phyloP scores from a whole-genome alignment of 2,797 vertebrate genomes.

The Salmo trutta region DNA sequence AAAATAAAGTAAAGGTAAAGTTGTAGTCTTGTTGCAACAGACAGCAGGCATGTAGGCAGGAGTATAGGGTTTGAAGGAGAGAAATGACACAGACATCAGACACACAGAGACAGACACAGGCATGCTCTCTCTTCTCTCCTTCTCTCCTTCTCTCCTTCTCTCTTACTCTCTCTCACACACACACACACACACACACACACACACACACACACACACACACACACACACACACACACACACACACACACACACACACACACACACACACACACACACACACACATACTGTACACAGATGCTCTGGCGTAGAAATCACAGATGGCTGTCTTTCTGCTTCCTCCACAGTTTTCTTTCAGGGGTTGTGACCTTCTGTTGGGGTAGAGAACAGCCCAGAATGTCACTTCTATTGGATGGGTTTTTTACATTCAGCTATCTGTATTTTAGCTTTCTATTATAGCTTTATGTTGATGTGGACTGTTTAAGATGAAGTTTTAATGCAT shows the following conservation, averaged over 20 bases:
- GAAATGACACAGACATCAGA: slow-evolving; percentile 52
- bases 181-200: too few relatives aligned
- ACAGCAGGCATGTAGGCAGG: not conserved
- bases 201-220: too few relatives aligned
- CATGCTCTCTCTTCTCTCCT: not conserved
- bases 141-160: not conserved
- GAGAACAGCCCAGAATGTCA: not conserved
- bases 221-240: slow-evolving; percentile 39
- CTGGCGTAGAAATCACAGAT: slow-evolving; percentile 60
- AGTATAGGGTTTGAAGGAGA: slow-evolving; percentile 8
- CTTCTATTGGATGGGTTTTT: too few relatives aligned
- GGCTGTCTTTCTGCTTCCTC: slow-evolving; percentile 57
- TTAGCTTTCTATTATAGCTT: too few relatives aligned
- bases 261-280: too few relatives aligned
- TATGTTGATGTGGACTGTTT: too few relatives aligned
- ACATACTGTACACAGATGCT: not conserved
- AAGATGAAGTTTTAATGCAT: too few relatives aligned
- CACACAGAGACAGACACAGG: not conserved
- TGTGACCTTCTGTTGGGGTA: slow-evolving; percentile 43
- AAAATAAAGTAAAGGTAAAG: not conserved
- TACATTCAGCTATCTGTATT: too few relatives aligned
- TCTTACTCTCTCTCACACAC: not conserved
- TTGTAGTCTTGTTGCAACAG: not conserved
- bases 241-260: too few relatives aligned
- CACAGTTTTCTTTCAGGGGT: slow-evolving; percentile 52